These are phyloP conservation scores for Schizaphis graminum DNA, from an alignment of 2,888 invertebrate genomes.

Conservation along the genomic window DNA sequence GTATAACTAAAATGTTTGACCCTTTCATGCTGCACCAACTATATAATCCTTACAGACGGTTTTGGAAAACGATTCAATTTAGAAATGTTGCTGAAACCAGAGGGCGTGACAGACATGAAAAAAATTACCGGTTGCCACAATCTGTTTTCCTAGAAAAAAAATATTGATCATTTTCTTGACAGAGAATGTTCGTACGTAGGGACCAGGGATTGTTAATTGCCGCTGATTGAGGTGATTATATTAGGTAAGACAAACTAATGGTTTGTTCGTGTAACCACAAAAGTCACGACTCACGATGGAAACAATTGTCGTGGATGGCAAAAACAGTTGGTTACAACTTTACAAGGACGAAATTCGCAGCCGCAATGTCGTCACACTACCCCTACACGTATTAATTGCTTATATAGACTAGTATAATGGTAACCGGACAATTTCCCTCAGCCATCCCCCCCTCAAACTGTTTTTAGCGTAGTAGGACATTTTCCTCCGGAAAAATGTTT, in stretches of 20 bases:
- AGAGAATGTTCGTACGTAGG: background rate
- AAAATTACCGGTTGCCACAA: background rate
- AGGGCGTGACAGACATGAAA: background rate
- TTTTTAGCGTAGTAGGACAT: too few species aligned
- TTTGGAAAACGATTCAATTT: background rate
- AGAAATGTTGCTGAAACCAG: background rate
- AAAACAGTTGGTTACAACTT: background rate
- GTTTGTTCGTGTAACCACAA: background rate
- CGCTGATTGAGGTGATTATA: background rate
- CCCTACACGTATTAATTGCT: background rate
- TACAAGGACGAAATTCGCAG: background rate
- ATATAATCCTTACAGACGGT: background rate
- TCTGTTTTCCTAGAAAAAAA: background rate
- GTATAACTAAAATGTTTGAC: background rate
- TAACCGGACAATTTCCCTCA: too few species aligned
- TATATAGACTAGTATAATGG: too few species aligned
- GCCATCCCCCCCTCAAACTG: too few species aligned
- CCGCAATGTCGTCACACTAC: background rate
- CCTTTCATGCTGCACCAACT: background rate
- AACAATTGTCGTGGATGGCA: background rate
- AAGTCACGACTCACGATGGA: background rate
- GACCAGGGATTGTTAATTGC: background rate
- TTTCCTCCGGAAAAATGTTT: too few species aligned
- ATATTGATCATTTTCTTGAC: background rate
- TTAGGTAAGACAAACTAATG: background rate